Conservation (phyloP, 2,797 vertebrate species). For the Champsocephalus gunnari region DNA sequence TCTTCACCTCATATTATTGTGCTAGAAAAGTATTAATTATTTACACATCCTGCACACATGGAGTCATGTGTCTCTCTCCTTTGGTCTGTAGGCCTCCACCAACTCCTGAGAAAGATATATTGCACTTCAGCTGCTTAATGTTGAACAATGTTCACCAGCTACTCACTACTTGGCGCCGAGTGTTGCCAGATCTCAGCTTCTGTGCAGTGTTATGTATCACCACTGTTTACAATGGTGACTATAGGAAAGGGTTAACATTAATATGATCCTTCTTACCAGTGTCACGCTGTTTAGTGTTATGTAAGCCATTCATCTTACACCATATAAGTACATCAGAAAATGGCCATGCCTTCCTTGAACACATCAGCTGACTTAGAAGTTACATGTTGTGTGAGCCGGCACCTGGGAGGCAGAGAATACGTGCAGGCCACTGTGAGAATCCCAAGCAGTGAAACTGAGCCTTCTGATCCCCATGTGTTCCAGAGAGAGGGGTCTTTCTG, state of each 20-base stretch:
- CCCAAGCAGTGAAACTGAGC: constrained; percentile 63
- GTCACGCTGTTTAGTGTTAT: neutral
- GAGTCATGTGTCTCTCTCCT: neutral
- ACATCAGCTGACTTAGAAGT: constrained; percentile 16
- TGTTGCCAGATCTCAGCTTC: neutral
- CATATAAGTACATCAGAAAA: neutral
- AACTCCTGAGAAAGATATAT: too few species aligned
- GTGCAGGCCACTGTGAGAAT: constrained; percentile 56
- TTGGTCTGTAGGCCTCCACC: neutral
- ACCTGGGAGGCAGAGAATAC: constrained; percentile 45
- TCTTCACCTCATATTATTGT: too few species aligned
- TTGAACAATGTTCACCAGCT: neutral
- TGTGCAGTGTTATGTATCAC: neutral
- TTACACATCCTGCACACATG: neutral
- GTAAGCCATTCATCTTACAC: neutral
- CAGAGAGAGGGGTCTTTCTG: constrained; percentile 74
- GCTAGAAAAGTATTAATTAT: neutral
- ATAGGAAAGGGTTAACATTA: neutral
- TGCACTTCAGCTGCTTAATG: neutral
- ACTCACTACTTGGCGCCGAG: neutral
- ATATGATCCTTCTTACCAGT: neutral
- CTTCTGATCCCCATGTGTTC: constrained; percentile 63
- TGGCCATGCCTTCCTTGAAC: constrained; percentile 16
- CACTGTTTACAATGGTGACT: too few species aligned
- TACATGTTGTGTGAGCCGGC: constrained; percentile 19